Percentiles rank a stretch among this genome's conserved stretches.
phyloP scores from a whole-genome alignment of 2,797 vertebrate species.

The Hippoglossus hippoglossus region DNA sequence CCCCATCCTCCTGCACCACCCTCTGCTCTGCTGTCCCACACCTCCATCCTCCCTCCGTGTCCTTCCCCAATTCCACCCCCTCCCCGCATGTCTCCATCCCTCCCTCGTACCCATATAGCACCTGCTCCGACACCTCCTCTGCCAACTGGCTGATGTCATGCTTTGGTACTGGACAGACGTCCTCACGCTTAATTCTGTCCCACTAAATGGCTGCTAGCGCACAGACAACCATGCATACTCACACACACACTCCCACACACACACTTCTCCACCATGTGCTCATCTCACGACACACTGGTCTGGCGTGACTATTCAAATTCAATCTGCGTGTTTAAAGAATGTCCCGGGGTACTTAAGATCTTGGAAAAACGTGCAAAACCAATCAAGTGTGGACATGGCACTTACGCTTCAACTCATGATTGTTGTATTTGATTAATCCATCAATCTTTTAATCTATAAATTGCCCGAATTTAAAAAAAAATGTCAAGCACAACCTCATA shows the following conservation, averaged over 20 bases:
- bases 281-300: constrained; percentile 64
- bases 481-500: too few species aligned
- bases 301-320: constrained; percentile 44
- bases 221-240: constrained; percentile 57
- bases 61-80: constrained; percentile 74
- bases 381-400: neutral
- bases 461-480: neutral
- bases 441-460: neutral
- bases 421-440: neutral
- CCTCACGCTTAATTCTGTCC: constrained; percentile 74
- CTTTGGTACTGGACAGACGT: constrained; percentile 75
- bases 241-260: constrained; percentile 46
- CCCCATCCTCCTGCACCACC: constrained; percentile 73
- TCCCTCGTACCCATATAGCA: constrained; percentile 78
- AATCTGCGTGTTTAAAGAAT: constrained; percentile 36
- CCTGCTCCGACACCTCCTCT: constrained; percentile 83
- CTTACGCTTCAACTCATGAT: neutral
- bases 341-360: constrained; percentile 7
- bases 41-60: constrained; percentile 70
- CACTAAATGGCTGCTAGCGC: constrained; percentile 66
- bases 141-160: constrained; percentile 86
- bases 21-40: constrained; percentile 76
- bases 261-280: constrained; percentile 40
- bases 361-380: constrained; percentile 11
- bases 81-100: constrained; percentile 71